A percentile compares a stretch with the other conserved stretches of the same genome.
Conservation (phyloP, 2,888 invertebrate genomes). For the Abrostola triplasia region DNA sequence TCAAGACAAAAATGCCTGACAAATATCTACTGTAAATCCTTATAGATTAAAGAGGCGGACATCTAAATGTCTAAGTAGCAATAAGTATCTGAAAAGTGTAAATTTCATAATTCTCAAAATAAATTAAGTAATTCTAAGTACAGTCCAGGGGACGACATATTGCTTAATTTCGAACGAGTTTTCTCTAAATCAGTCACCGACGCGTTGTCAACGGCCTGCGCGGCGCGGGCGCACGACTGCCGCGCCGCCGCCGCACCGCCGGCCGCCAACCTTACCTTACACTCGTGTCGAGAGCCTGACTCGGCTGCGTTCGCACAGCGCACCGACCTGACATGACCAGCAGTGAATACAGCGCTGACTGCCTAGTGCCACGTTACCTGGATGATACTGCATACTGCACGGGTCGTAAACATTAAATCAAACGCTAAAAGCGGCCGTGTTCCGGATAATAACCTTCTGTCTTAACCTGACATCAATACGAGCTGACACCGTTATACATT, state of each 20-base stretch:
- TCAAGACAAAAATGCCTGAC: conserved; percentile 62
- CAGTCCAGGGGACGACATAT: conserved; percentile 86
- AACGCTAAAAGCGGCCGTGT: conserved; percentile 79
- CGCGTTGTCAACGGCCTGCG: conserved; percentile 73
- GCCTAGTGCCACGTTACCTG: conserved; percentile 66
- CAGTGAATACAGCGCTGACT: conserved; percentile 63
- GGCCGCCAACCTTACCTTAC: conserved; percentile 70
- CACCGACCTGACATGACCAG: conserved; percentile 65
- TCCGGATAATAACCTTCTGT: conserved; percentile 84
- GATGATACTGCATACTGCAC: conserved; percentile 71
- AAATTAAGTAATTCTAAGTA: conserved; percentile 87
- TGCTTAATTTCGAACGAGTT: conserved; percentile 82
- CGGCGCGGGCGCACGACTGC: no score
- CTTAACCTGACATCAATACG: conserved; percentile 79
- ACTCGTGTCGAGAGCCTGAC: conserved; percentile 75
- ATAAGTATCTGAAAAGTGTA: conserved; percentile 83
- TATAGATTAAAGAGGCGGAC: conserved; percentile 85
- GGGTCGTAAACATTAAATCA: conserved; percentile 79
- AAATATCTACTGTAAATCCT: conserved; percentile 72
- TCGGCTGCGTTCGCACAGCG: conserved; percentile 70
- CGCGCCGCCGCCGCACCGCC: conserved; percentile 14
- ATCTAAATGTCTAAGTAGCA: conserved; percentile 84
- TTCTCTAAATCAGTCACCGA: conserved; percentile 85
- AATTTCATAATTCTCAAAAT: conserved; percentile 86
- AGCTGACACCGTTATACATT: conserved; percentile 80